Evolutionary conservation across 2,888 invertebrate genomes (phyloP), one percentile per base, ranked within the genome.

Genomic region (Biston stratarius): DNA sequence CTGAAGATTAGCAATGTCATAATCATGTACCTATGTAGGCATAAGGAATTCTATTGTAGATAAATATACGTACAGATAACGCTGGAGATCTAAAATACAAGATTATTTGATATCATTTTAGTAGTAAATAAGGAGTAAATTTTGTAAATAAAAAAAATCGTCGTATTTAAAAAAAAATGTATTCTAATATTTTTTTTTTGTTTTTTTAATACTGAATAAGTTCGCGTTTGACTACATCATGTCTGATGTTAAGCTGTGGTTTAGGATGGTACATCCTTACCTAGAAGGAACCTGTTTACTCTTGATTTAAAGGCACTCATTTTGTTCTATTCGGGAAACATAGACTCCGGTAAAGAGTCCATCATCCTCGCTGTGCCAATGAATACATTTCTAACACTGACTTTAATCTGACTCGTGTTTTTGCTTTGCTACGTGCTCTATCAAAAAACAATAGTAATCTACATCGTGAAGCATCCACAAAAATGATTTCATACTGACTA

Each of bases 401-500:
- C 24, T n/a, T n/a, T 24, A 24, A 24, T 24, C 1, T 24, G 24
- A 24, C 24, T 24, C 24, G 24, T 10, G 24, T 24, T 47, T 15
- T 12, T 6, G 9, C 12, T 33, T 6, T 33, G 49, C 33, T 0
- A 6, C 2, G 9, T 2, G 8, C 14, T 15, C 5, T 7, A 24
- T 24, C 6, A 34, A 12, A 6, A 15, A 44, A 55, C 40, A 55
- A 55, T 5, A 55, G 42, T n/a, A 44, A 24, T 40, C 11, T 40
- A 34, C 45, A 53, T 14, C 15, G 15, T 53, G 38, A 38, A 53
- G 15, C 40, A 36, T 51, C 36, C 53, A 55, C 33, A 44, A 52
- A 62, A 38, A 57, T 64, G 6, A 42, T 53, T 48, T 55, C 48
- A 61, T 57, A 58, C 42, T 56, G 64, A 60, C 45, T 67, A 49